phyloP scores from a whole-genome alignment of 2,888 invertebrate species.

The Schizotus pectinicornis region DNA sequence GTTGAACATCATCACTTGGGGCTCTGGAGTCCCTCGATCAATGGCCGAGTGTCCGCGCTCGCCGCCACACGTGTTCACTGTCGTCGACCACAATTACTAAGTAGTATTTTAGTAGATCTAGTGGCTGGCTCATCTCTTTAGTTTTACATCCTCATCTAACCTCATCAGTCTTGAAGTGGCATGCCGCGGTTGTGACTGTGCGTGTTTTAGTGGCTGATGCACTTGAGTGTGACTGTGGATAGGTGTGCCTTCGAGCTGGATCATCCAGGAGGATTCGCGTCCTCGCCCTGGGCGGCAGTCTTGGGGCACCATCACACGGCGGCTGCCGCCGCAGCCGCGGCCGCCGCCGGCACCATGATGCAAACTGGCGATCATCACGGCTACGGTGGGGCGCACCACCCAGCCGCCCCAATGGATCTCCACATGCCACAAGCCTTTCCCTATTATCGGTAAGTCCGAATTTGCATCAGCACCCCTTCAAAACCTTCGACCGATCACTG shows the following conservation, averaged over 20 bases:
- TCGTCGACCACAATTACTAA: conserved; percentile 38
- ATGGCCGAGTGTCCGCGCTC: conserved; percentile 71
- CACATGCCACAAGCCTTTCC: conserved; percentile 92
- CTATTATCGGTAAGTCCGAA: conserved; percentile 80
- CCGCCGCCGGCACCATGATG: conserved; percentile 58
- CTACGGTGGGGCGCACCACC: conserved; percentile 67
- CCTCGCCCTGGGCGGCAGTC: conserved; percentile 79
- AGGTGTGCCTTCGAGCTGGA: conserved; percentile 65
- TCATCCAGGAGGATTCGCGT: conserved; percentile 75
- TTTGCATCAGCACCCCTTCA: conserved; percentile 20
- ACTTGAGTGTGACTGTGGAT: conserved; percentile 53
- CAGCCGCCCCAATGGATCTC: conserved; percentile 79
- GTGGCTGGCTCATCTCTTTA: not conserved
- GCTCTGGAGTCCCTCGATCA: conserved; percentile 69
- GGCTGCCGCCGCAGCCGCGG: conserved; percentile 57
- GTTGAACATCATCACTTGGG: conserved; percentile 13
- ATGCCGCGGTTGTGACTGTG: conserved; percentile 47
- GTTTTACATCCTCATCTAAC: conserved; percentile 20
- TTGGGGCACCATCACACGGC: conserved; percentile 69
- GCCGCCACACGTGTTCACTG: conserved; percentile 64
- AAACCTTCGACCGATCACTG: conserved; percentile 27
- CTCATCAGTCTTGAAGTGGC: conserved; percentile 3
- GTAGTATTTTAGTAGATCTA: not conserved
- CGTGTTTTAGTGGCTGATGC: conserved; percentile 47
- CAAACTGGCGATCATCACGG: conserved; percentile 58